A percentile compares a stretch with the other conserved stretches of the same genome.
phyloP scores from a whole-genome alignment of 2,888 invertebrate genomes.

The Drosophila kokeensis region DNA sequence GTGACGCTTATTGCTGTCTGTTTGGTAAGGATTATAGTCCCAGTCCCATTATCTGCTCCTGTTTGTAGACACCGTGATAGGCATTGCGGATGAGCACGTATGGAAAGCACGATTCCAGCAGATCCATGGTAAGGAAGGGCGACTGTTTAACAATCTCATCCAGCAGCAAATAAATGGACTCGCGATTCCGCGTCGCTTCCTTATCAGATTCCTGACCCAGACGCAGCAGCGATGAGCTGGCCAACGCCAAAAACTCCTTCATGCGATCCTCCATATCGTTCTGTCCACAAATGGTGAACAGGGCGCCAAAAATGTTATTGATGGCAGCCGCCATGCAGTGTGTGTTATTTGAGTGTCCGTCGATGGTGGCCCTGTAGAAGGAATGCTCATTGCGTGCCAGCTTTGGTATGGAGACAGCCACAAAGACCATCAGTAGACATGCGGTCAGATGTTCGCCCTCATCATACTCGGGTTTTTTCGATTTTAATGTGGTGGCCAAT shows the following conservation, averaged over 20 bases:
- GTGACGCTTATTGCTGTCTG: background rate
- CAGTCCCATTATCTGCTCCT: conserved; percentile 88
- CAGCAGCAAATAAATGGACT: conserved; percentile 97
- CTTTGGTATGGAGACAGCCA: conserved; percentile 98
- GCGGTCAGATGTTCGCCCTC: conserved; percentile 97
- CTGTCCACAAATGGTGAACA: conserved; percentile 98
- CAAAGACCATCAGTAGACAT: conserved; percentile 98
- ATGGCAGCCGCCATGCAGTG: conserved; percentile 99
- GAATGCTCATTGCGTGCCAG: conserved; percentile 96
- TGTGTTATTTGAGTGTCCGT: conserved; percentile 99
- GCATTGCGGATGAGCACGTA: conserved; percentile 99
- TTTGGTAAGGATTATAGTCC: conserved; percentile 51
- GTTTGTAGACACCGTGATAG: conserved; percentile 97
- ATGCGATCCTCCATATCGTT: conserved; percentile 98
- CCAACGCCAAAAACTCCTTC: conserved; percentile 97
- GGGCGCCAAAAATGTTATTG: conserved; percentile 97
- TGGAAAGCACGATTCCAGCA: conserved; percentile 99
- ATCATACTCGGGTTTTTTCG: conserved; percentile 94
- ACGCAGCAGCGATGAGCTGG: conserved; percentile 97
- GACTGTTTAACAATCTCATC: conserved; percentile 99
- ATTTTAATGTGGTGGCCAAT: conserved; percentile 94
- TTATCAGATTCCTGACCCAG: conserved; percentile 98
- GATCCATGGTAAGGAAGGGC: conserved; percentile 99
- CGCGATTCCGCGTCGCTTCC: conserved; percentile 96
- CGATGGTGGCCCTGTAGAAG: conserved; percentile 93